Conservation (phyloP, 2,113 vertebrate genomes). For the Ibidorhyncha struthersii region DNA sequence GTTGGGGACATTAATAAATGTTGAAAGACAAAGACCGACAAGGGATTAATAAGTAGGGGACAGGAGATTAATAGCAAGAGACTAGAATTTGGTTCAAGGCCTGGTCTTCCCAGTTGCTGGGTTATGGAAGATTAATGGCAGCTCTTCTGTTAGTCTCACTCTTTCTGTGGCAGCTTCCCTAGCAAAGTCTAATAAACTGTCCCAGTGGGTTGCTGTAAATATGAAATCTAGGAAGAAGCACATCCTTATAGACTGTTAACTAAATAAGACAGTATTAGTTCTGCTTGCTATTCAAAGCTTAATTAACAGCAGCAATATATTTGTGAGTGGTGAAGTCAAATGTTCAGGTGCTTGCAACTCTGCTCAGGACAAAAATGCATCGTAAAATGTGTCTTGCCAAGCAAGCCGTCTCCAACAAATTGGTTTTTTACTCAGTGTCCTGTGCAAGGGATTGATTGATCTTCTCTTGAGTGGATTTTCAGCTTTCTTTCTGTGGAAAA, state of each 20-base stretch:
- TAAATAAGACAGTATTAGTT: background rate
- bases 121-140: slow-evolving; percentile 49
- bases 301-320: background rate
- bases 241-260: background rate
- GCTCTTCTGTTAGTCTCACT: background rate
- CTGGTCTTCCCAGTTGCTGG: background rate
- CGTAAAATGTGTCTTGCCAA: background rate
- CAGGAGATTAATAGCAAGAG: slow-evolving; percentile 38
- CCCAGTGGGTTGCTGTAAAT: background rate
- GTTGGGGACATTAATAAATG: slow-evolving; percentile 51
- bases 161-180: background rate
- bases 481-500: background rate
- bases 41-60: slow-evolving; percentile 47
- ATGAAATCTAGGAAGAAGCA: slow-evolving; percentile 7
- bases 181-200: background rate
- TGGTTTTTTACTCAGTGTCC: background rate
- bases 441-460: slow-evolving; percentile 4
- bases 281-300: background rate
- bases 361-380: background rate
- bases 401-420: background rate
- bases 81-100: slow-evolving; percentile 42
- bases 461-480: background rate
- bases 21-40: slow-evolving; percentile 39
- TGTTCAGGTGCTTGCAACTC: background rate
- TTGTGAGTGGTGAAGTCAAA: background rate